Evolutionary conservation across 2,113 vertebrate species (phyloP).

Genomic region (Osmerus eperlanus): DNA sequence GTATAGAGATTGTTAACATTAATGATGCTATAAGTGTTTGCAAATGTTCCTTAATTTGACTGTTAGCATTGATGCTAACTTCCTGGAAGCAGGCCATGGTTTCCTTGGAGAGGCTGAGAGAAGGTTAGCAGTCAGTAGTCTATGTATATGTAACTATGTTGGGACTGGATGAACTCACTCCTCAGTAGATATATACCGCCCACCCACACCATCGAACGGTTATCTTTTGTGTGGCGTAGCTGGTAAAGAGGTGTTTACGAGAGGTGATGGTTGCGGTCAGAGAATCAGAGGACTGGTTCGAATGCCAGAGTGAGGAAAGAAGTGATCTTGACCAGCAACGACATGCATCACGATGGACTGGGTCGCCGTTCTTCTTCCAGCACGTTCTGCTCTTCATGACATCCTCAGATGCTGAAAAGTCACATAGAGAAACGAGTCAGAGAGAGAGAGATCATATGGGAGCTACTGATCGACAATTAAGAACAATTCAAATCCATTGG

Average conservation of each 20-base stretch:
- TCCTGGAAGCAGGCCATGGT: background rate
- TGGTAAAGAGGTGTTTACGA: too few species aligned
- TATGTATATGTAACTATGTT: background rate
- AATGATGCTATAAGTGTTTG: slow-evolving; percentile 22
- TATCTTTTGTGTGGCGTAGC: too few species aligned
- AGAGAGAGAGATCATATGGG: slow-evolving; percentile 2
- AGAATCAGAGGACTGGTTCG: too few species aligned
- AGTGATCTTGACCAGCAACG: slow-evolving; percentile 6
- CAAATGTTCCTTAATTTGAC: slow-evolving; percentile 7
- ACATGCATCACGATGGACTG: background rate
- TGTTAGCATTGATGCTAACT: slow-evolving; percentile 27
- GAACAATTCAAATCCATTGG: too few species aligned
- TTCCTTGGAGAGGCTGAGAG: background rate
- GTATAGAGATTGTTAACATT: slow-evolving; percentile 23
- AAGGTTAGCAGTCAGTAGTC: background rate
- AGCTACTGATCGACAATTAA: too few species aligned
- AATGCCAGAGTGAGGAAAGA: too few species aligned
- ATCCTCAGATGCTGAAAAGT: slow-evolving; percentile 20
- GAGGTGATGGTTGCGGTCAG: too few species aligned
- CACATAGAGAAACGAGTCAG: slow-evolving; percentile 13
- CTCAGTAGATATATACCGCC: too few species aligned
- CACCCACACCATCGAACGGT: too few species aligned
- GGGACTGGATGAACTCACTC: background rate
- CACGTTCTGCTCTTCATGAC: slow-evolving; percentile 30
- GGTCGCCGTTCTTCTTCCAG: slow-evolving; percentile 11